Evolutionary conservation across 1,140 invertebrate species (phyloP), one percentile per base, ranked within the genome.

Genomic region (Temnothorax longispinosus): DNA sequence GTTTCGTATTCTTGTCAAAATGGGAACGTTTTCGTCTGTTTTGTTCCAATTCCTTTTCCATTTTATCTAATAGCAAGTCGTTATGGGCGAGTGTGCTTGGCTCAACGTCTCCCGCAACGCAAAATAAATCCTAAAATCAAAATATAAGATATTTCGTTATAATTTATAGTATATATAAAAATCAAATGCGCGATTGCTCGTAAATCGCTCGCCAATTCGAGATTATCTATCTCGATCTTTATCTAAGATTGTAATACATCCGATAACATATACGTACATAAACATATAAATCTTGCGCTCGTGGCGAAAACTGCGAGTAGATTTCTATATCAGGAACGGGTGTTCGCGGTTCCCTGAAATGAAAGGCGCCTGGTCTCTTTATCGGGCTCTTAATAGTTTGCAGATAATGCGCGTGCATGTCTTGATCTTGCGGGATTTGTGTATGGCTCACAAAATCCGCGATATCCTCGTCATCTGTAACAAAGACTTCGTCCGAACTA

Each of bases 251-350:
- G n/a, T n/a, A n/a, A n/a, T n/a, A n/a, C n/a, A n/a, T n/a, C n/a
- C n/a, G n/a, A n/a, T n/a, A n/a, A n/a, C n/a, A n/a, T 18, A 18
- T 21, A 92, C 93, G 92, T 92, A 95, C 94, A 60, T 94, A 81
- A 50, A 94, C 1, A 86, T 95, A 95, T 11, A 90, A 75, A 44
- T 95, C 90, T 4, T 92, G 8, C 6, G 60, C 67, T 32, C 92
- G 87, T 0, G 89, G 50, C 13, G 90, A 6, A 7, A 89, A 15
- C 69, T 95, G 94, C 0, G 94, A 95, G 71, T 90, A 95, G 32
- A 95, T n/a, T n/a, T n/a, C n/a, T n/a, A n/a, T n/a, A n/a, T n/a
- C n/a, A n/a, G n/a, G n/a, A n/a, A n/a, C n/a, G n/a, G n/a, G n/a
- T n/a, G n/a, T n/a, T n/a, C n/a, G n/a, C n/a, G n/a, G n/a, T n/a